Conservation (phyloP, 2,888 invertebrate species). For the Euproctis similis region DNA sequence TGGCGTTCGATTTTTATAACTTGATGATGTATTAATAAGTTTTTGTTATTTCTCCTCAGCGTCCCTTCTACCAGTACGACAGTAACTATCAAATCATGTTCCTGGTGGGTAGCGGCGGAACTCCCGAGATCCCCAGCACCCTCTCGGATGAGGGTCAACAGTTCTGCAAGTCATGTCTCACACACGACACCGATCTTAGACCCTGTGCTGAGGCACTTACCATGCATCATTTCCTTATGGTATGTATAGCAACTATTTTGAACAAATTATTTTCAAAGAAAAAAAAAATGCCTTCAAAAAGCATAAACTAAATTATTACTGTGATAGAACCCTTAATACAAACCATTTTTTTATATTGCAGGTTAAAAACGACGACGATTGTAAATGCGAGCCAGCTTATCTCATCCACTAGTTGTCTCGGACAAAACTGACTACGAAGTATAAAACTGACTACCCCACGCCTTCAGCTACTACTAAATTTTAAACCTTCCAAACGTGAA, state of each 20-base stretch:
- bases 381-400: slow-evolving; percentile 49
- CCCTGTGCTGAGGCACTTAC: slow-evolving; percentile 82
- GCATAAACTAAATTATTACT: too few species aligned
- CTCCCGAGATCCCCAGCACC: slow-evolving; percentile 83
- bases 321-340: too few species aligned
- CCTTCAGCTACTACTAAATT: too few species aligned
- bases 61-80: slow-evolving; percentile 94
- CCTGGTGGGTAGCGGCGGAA: slow-evolving; percentile 94
- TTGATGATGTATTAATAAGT: neutral
- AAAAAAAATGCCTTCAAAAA: too few species aligned
- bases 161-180: slow-evolving; percentile 86
- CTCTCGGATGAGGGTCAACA: slow-evolving; percentile 89
- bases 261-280: neutral
- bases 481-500: too few species aligned
- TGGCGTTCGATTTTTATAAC: neutral
- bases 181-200: slow-evolving; percentile 85
- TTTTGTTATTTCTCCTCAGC: slow-evolving; percentile 64
- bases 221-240: slow-evolving; percentile 85
- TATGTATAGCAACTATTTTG: slow-evolving; percentile 4
- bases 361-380: slow-evolving; percentile 61
- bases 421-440: too few species aligned
- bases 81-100: slow-evolving; percentile 97
- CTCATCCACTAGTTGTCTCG: slow-evolving; percentile 36
- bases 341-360: slow-evolving; percentile 20
- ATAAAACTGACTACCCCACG: too few species aligned